phyloP scores from a whole-genome alignment of 2,113 vertebrate species.

The Toxotes jaculatrix region DNA sequence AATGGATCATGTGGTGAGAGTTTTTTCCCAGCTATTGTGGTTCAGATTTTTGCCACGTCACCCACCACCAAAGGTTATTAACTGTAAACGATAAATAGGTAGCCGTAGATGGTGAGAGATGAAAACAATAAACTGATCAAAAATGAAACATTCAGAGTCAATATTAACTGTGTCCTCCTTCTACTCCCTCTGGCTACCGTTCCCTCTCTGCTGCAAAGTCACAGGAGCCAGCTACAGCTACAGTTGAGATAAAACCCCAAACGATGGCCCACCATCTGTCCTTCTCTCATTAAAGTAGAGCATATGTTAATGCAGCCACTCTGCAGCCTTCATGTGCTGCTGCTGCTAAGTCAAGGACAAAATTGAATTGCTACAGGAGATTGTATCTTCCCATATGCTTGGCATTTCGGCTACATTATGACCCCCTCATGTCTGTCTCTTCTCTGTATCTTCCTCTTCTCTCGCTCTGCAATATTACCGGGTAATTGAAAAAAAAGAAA shows the following conservation, averaged over 20 bases:
- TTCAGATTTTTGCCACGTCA: too few species aligned
- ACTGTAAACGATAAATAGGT: not conserved
- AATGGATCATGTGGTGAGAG: too few species aligned
- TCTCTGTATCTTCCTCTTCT: slow-evolving; percentile 3
- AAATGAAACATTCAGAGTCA: not conserved
- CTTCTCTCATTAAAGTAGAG: slow-evolving; percentile 76
- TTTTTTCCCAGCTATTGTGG: too few species aligned
- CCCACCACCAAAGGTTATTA: not conserved
- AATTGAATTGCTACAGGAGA: slow-evolving; percentile 74
- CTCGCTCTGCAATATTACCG: slow-evolving; percentile 1
- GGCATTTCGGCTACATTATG: slow-evolving; percentile 54
- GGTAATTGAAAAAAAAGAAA: slow-evolving; percentile 2
- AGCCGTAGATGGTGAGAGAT: not conserved
- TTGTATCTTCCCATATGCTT: slow-evolving; percentile 72
- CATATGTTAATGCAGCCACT: slow-evolving; percentile 81
- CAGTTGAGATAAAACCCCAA: slow-evolving; percentile 66
- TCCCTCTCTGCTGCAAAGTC: slow-evolving; percentile 63
- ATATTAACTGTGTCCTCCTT: not conserved
- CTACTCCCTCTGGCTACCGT: not conserved
- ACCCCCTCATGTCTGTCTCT: slow-evolving; percentile 20
- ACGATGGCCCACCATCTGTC: slow-evolving; percentile 78
- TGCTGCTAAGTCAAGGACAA: slow-evolving; percentile 81
- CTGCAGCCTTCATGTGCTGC: slow-evolving; percentile 60
- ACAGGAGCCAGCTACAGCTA: slow-evolving; percentile 48
- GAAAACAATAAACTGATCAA: not conserved